A percentile compares a stretch with the other conserved stretches of the same genome.
phyloP scores from a whole-genome alignment of 2,888 invertebrate genomes.

The Drosophila setosimentum region DNA sequence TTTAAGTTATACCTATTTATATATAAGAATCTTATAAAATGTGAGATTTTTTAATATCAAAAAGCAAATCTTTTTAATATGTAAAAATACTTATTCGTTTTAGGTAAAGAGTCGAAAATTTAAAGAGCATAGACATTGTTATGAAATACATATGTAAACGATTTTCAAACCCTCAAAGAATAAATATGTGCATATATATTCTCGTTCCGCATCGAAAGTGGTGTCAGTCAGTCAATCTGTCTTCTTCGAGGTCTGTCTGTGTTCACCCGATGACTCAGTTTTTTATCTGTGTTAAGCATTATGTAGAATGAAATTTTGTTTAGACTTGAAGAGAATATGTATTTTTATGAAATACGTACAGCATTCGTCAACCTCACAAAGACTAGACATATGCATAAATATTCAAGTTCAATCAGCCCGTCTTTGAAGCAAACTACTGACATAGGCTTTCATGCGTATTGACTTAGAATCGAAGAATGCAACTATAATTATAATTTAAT shows the following conservation, averaged over 20 bases:
- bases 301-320: neutral
- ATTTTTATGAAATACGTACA: neutral
- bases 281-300: neutral
- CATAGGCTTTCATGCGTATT: neutral
- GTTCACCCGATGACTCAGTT: neutral
- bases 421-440: neutral
- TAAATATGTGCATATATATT: neutral
- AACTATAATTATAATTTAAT: too few species aligned
- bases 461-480: neutral
- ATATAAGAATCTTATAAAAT: conserved; percentile 10
- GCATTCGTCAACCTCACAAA: neutral
- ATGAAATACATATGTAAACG: neutral
- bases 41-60: conserved; percentile 3
- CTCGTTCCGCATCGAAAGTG: neutral
- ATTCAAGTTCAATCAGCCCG: neutral
- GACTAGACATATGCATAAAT: neutral
- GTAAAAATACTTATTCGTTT: neutral
- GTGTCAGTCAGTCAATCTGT: neutral
- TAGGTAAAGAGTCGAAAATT: neutral
- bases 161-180: neutral
- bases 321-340: neutral
- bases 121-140: neutral
- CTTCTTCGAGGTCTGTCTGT: neutral
- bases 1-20: neutral
- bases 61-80: neutral